phyloP scores from a whole-genome alignment of 2,888 invertebrate species.

The Oeneis ivallda region DNA sequence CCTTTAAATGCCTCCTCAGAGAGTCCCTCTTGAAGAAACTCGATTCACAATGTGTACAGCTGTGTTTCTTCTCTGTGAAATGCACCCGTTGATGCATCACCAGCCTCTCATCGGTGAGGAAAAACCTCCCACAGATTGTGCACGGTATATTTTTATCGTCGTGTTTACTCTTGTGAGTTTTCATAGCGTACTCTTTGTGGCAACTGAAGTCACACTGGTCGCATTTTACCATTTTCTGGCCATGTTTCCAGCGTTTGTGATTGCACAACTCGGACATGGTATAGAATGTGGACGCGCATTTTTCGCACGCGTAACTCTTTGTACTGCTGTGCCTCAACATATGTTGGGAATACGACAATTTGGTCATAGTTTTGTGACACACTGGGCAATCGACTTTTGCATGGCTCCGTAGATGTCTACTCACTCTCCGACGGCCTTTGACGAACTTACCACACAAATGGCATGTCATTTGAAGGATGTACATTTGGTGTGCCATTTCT shows the following conservation, averaged over 20 bases:
- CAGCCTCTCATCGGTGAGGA: conserved; percentile 52
- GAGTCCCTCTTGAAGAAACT: conserved; percentile 52
- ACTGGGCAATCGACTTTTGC: conserved; percentile 49
- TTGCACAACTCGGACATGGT: conserved; percentile 60
- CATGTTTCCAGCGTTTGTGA: conserved; percentile 57
- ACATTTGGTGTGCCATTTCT: conserved; percentile 55
- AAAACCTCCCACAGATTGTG: conserved; percentile 59
- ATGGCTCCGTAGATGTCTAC: conserved; percentile 58
- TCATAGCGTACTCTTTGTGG: conserved; percentile 43
- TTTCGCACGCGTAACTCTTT: conserved; percentile 61
- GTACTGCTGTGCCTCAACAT: conserved; percentile 60
- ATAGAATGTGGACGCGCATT: conserved; percentile 61
- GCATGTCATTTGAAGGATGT: conserved; percentile 55
- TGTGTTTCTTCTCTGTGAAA: conserved; percentile 53
- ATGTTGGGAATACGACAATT: conserved; percentile 48
- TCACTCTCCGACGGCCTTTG: conserved; percentile 53
- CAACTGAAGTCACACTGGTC: conserved; percentile 57
- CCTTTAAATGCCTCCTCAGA: conserved; percentile 45
- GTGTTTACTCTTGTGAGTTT: conserved; percentile 56
- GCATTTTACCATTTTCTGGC: conserved; percentile 50
- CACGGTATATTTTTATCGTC: conserved; percentile 55
- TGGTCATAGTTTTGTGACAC: conserved; percentile 54
- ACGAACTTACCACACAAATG: conserved; percentile 63
- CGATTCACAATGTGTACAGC: conserved; percentile 57
- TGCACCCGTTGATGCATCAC: conserved; percentile 57